phyloP scores from a whole-genome alignment of 2,113 vertebrate species.

The Steatornis caripensis region DNA sequence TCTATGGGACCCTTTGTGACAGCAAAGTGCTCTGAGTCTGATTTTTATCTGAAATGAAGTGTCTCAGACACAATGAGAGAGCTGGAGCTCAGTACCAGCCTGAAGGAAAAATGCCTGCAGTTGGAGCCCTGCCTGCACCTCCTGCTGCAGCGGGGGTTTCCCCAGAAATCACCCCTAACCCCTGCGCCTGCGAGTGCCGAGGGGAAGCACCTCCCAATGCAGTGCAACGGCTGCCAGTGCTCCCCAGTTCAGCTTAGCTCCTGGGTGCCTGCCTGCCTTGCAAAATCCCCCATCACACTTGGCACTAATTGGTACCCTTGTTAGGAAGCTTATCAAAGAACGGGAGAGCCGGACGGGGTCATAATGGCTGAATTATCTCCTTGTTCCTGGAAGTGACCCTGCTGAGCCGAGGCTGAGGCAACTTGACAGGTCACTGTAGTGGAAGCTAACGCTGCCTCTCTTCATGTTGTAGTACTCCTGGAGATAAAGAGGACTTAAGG shows the following conservation, averaged over 20 bases:
- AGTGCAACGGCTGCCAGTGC: neutral
- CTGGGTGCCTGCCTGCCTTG: conserved; percentile 25
- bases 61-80: neutral
- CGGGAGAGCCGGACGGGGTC: neutral
- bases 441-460: conserved; percentile 13
- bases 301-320: conserved; percentile 54
- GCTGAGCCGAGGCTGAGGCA: conserved; percentile 31
- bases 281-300: conserved; percentile 31
- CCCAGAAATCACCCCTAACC: neutral
- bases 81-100: neutral
- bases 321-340: conserved; percentile 51
- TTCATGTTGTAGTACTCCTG: neutral
- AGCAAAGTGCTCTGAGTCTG: neutral
- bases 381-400: conserved; percentile 56
- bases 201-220: neutral
- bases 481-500: neutral
- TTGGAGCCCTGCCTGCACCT: neutral
- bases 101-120: neutral
- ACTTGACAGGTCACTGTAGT: conserved; percentile 46
- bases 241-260: neutral
- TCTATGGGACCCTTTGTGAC: conserved; percentile 4
- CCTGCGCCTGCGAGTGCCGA: rapidly evolving
- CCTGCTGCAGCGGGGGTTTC: neutral
- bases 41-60: conserved; percentile 15
- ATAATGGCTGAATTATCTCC: conserved; percentile 56